Evolutionary conservation across 2,113 vertebrate genomes (phyloP), one percentile per base, ranked within the genome.

Genomic region (Anseranas semipalmata): DNA sequence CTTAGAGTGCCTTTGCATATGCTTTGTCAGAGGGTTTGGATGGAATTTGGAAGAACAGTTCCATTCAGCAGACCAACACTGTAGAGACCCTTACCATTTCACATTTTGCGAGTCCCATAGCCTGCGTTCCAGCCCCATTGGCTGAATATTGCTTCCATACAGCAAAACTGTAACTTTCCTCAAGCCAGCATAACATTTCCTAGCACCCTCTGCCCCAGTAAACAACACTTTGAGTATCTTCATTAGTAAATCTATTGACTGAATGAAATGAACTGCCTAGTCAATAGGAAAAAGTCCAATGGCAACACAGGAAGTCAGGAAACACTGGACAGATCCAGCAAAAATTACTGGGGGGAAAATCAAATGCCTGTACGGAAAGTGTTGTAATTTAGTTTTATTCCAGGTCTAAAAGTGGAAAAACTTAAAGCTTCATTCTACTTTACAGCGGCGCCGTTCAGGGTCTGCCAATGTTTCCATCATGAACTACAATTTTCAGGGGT

Each of bases 401-500:
- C 89, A 91, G 93, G 60, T 86, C 95, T 94, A 97, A 93, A 97
- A 93, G 72, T 91, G 92, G 96, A 97, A 95, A 97, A 94, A 97
- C 89, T 96, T 97, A 97, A 97, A 97, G 86, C 86, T 84, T 89
- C 85, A 55, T 92, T 82, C 78, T 94, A 48, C 86, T 93, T 95
- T 95, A 97, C 91, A 94, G 96, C 75, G 68, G 89, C 30, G 4
- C 81, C n/a, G 63, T 97, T 97, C 95, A 98, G 50, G 33, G 25
- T 78, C 76, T 96, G 97, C 97, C 97, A 98, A 96, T 85, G 87
- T 97, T 97, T 97, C 97, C 96, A 97, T 98, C 97, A 97, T 92
- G 95, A 97, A 97, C 94, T 90, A 82, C 96, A 90, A 85, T 94
- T 96, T 97, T 97, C 86, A 95, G 82, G 95, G 97, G 95, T 96